These are phyloP conservation scores for Campylomormyrus tamandua DNA, from an alignment of 2,113 vertebrate genomes.

Conservation along the genomic window DNA sequence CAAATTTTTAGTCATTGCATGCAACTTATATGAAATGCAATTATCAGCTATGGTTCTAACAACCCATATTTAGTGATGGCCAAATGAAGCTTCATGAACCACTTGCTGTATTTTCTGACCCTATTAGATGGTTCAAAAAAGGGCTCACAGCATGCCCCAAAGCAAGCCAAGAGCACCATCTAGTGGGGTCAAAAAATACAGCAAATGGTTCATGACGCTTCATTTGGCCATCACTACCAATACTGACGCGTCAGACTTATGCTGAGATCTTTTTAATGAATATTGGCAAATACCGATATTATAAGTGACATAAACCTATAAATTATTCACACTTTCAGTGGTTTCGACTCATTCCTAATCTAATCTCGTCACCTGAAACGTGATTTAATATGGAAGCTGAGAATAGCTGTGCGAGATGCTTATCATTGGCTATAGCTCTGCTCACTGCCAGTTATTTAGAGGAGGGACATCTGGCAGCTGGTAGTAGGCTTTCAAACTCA, in stretches of 20 bases:
- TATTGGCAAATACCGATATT: neutral
- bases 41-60: no score
- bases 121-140: neutral
- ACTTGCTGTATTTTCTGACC: neutral
- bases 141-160: no score
- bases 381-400: neutral
- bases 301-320: neutral
- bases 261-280: neutral
- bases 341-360: neutral
- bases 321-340: neutral
- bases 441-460: neutral
- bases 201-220: neutral
- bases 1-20: no score
- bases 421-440: neutral
- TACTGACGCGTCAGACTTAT: neutral
- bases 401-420: neutral
- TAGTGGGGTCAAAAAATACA: neutral
- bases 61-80: neutral
- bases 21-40: no score
- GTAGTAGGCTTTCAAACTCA: neutral
- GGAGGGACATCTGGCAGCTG: neutral
- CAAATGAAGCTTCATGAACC: neutral
- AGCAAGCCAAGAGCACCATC: no score
- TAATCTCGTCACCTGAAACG: neutral
- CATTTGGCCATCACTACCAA: neutral